Base-by-base conservation (phyloP, 2,888 invertebrate species). In the Ellobium chinense region DNA sequence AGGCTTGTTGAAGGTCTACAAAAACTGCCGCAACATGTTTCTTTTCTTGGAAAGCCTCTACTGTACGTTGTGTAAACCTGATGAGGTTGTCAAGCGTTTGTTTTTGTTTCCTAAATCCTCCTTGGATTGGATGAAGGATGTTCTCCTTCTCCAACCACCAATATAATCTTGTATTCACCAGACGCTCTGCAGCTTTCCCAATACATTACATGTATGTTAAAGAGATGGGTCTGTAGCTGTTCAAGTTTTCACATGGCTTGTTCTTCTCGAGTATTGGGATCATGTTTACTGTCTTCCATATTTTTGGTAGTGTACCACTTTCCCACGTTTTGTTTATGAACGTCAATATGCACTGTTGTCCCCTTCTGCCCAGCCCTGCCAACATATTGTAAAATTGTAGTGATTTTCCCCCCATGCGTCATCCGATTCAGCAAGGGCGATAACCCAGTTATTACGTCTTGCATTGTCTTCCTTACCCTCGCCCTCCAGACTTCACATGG, bases 261-360 rank as follows among this genome's bases (percentile, higher is more conserved):
- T 60, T 69, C 14, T 56, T 60, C 34, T 39, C 58, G 36, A 27
- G 69, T 21, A 77, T 37, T 7, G 77, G 29, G 3, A 60, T 34
- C 60, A 69, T 60, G 27, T 29, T 37, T 5, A 60, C 69, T 27
- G 56, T 66, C 54, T 65, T 68, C 77, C 77, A 77, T 7, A 5
- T 21, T 21, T 37, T 31, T 56, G 69, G 69, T 1, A 77, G 37
- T 7, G 34, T 24, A 3, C 74, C 63, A 2, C n/a, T 18, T 2
- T 46, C 34, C 74, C 74, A 75, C 14, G 63, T 60, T 36, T 36
- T 9, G 29, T 68, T 68, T 37, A 39, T 36, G n/a, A 75, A 9
- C 37, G 37, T n/a, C n/a, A n/a, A 58, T 18, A 75, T 39, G 9
- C 39, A 39, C 37, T 31, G 27, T 7, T 31, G 24, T 62, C 0